phyloP scores from a whole-genome alignment of 2,113 vertebrate species.

The Prinia subflava region DNA sequence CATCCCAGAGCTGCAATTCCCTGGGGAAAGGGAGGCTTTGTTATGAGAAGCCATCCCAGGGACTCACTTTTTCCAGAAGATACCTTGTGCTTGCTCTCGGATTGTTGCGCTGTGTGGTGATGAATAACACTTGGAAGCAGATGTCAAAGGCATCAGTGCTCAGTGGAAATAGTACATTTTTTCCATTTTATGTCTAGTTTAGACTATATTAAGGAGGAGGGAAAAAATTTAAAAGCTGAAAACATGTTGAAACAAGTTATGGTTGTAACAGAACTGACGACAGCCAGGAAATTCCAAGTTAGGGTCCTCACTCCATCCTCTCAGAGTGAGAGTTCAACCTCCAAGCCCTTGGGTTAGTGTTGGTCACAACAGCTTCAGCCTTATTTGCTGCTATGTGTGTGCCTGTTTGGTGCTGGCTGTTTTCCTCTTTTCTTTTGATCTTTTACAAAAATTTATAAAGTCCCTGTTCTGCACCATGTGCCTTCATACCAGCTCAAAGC shows the following conservation, averaged over 20 bases:
- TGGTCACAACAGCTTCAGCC: not conserved
- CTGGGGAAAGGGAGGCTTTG: conserved; percentile 47
- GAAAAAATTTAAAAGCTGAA: conserved; percentile 54
- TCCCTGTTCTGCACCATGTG: not conserved
- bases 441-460: not conserved
- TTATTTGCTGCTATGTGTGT: not conserved
- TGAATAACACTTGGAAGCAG: conserved; percentile 78
- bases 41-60: conserved; percentile 45
- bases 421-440: conserved; percentile 22
- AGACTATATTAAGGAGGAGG: conserved; percentile 65
- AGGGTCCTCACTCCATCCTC: conserved; percentile 45
- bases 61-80: conserved; percentile 75
- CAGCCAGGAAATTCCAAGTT: conserved; percentile 59
- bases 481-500: not conserved
- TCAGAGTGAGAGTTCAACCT: not conserved
- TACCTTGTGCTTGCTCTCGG: conserved; percentile 62
- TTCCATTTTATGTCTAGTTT: conserved; percentile 72
- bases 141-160: conserved; percentile 69
- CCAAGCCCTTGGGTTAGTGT: not conserved
- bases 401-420: not conserved
- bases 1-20: not conserved
- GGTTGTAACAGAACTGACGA: conserved; percentile 52
- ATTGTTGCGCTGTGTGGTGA: conserved; percentile 64
- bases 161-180: conserved; percentile 69
- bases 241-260: conserved; percentile 61